Evolutionary conservation across 2,888 invertebrate species (phyloP).

Genomic region (Neoascia interrupta): DNA sequence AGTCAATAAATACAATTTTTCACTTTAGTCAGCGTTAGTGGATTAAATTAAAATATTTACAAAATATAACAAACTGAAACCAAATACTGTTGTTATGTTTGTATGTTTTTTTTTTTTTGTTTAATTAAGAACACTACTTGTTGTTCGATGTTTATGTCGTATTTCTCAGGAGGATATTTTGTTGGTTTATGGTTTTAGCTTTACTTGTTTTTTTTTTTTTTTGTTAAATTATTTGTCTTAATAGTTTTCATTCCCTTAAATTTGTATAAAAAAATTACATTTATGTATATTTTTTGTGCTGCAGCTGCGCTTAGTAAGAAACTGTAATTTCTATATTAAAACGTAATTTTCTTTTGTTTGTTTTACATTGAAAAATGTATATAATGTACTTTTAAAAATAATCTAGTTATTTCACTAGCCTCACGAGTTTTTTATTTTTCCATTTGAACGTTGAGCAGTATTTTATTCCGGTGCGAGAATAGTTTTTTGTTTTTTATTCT

Average conservation of each 20-base stretch:
- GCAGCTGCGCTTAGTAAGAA: slow-evolving; percentile 64
- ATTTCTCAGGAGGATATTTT: slow-evolving; percentile 44
- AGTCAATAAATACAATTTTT: slow-evolving; percentile 16
- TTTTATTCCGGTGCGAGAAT: slow-evolving; percentile 13
- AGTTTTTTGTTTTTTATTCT: slow-evolving; percentile 12
- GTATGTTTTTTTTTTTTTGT: too few relatives aligned
- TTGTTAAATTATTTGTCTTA: slow-evolving; percentile 57
- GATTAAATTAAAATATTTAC: slow-evolving; percentile 33
- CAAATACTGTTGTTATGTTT: slow-evolving; percentile 38
- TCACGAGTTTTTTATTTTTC: slow-evolving; percentile 55
- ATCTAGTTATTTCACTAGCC: slow-evolving; percentile 68
- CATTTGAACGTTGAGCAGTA: slow-evolving; percentile 61
- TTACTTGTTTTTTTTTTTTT: slow-evolving; percentile 3
- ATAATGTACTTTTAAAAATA: slow-evolving; percentile 26
- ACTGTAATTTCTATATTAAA: slow-evolving; percentile 58
- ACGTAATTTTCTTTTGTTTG: too few relatives aligned
- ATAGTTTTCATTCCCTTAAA: slow-evolving; percentile 56
- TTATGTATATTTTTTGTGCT: slow-evolving; percentile 57
- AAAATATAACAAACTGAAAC: slow-evolving; percentile 47
- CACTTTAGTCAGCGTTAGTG: slow-evolving; percentile 1
- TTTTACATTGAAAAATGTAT: slow-evolving; percentile 60
- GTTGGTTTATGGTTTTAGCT: slow-evolving; percentile 24
- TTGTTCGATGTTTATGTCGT: slow-evolving; percentile 65
- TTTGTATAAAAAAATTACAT: slow-evolving; percentile 66
- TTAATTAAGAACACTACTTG: slow-evolving; percentile 50